Evolutionary conservation across 2,888 invertebrate genomes (phyloP), one percentile per base, ranked within the genome.

Genomic region (Drosophila mimica): DNA sequence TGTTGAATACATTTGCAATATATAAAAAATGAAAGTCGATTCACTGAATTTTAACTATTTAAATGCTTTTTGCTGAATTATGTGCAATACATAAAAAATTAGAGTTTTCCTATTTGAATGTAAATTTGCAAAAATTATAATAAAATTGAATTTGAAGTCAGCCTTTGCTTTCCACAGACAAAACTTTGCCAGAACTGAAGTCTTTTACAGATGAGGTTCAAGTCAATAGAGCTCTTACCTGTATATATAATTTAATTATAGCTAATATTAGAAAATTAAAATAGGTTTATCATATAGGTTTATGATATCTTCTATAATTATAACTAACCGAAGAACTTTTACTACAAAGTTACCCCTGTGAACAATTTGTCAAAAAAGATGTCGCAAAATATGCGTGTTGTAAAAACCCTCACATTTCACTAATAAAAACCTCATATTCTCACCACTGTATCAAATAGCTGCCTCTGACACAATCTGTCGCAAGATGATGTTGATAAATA

Each of bases 21-120:
- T 25, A 25, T 25, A 25, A 25, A 25, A 25, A 25, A 25, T 25
- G 2, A 25, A 25, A 25, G 25, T 25, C 3, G 25, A 25, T 25
- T 25, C 25, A 25, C 25, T 25, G 25, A 1, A 25, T 25, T 25
- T 25, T 25, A 2, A 25, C 25, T 25, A 3, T 3, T 25, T 25
- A 3, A 3, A 25, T 25, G 25, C 25, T 25, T 25, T 25, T 3
- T 25, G 25, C 3, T 25, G 25, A 25, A 25, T 25, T n/a, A n/a
- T n/a, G n/a, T n/a, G n/a, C n/a, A n/a, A n/a, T 20, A 43, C n/a
- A 3, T 13, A 13, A 4, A 6, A 20, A 43, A 43, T 20, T 7
- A 0, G 0, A 20, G 11, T 3, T 6, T 6, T 8, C 7, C 8
- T 0, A 8, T 1, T 8, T n/a, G 9, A 40, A n/a, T 40, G n/a